These are phyloP conservation scores for Ellobium chinense DNA, from an alignment of 2,888 invertebrate genomes.

Conservation along the genomic window DNA sequence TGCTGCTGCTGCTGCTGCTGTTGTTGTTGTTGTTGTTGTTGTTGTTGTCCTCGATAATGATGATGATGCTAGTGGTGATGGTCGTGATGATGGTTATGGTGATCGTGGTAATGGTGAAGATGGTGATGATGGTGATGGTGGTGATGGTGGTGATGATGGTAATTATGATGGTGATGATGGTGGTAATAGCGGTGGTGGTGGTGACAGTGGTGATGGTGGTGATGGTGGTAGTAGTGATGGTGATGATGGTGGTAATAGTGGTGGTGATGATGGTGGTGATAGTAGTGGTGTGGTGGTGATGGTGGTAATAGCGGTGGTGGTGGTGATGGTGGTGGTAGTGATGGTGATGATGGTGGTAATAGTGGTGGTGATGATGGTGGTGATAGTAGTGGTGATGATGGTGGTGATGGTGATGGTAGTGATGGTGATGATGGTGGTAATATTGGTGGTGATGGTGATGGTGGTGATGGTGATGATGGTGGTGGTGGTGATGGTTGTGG, in stretches of 20 bases:
- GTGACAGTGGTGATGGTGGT: neutral
- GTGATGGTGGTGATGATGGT: too few relatives aligned
- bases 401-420: neutral
- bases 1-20: too few relatives aligned
- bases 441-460: neutral
- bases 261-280: neutral
- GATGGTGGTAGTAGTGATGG: neutral
- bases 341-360: neutral
- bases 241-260: neutral
- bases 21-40: too few relatives aligned
- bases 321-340: neutral
- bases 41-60: too few relatives aligned
- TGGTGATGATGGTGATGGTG: too few relatives aligned
- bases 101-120: too few relatives aligned
- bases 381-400: neutral
- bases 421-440: neutral
- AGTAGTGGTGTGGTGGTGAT: neutral
- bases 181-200: neutral
- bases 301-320: neutral
- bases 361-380: neutral
- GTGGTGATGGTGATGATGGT: neutral
- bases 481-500: neutral
- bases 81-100: too few relatives aligned
- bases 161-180: too few relatives aligned
- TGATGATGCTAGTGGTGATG: too few relatives aligned